phyloP scores from a whole-genome alignment of 35 echinoderm and acorn worm genomes.

The Heliocidaris tuberculata region DNA sequence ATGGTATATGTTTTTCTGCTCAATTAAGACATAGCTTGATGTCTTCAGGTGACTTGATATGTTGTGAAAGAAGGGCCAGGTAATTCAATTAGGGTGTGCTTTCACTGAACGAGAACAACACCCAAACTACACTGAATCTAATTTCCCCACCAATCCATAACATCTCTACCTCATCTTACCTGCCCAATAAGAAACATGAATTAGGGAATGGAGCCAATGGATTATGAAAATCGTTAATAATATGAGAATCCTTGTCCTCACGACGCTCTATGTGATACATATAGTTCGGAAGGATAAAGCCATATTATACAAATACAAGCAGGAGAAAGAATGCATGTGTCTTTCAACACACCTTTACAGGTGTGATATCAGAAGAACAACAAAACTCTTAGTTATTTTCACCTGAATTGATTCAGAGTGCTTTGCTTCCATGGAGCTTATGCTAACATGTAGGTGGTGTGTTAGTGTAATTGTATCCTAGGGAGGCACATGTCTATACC shows the following conservation, averaged over 20 bases:
- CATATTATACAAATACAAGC: background rate
- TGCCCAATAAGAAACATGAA: background rate
- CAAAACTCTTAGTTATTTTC: background rate
- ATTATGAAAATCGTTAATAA: too few species aligned
- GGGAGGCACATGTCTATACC: background rate
- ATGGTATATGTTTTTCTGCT: background rate
- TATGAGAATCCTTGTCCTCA: background rate
- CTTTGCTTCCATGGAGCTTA: background rate
- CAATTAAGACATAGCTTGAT: constrained; percentile 3
- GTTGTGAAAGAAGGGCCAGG: background rate
- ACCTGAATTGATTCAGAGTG: background rate
- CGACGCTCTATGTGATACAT: background rate
- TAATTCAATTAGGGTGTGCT: constrained; percentile 34
- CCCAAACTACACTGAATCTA: constrained; percentile 23
- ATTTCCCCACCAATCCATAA: constrained; percentile 26
- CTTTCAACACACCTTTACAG: background rate
- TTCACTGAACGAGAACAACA: constrained; percentile 33
- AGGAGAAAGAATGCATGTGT: background rate
- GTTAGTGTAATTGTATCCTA: background rate
- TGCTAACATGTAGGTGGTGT: background rate
- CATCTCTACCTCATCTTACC: background rate
- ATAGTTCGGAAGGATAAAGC: background rate
- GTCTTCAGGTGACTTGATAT: background rate
- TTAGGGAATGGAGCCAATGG: background rate
- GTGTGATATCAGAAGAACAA: background rate